A percentile compares a stretch with the other conserved stretches of the same genome.
Evolutionary conservation across 1,140 invertebrate species (phyloP).

Genomic region (Harpegnathos saltator): DNA sequence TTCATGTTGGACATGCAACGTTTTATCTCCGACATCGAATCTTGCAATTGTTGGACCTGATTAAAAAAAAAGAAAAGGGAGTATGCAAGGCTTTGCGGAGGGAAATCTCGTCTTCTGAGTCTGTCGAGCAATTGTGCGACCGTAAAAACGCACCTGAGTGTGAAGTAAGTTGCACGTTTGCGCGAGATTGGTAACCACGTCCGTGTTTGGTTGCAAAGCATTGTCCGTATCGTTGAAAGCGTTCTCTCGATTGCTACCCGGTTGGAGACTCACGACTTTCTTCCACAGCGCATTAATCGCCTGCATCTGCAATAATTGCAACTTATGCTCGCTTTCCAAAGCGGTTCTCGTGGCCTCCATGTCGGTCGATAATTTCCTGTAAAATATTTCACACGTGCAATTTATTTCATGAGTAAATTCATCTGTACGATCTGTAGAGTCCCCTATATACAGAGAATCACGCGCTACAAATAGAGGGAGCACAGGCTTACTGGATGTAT

Average conservation of each 20-base stretch:
- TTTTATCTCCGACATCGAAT: conserved; percentile 91
- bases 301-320: conserved; percentile 95
- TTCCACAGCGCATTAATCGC: conserved; percentile 96
- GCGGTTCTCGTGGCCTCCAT: conserved; percentile 93
- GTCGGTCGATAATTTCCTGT: conserved; percentile 91
- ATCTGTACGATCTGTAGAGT: too few relatives aligned
- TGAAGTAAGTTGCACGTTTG: conserved; percentile 86
- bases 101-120: background rate
- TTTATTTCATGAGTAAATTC: conserved; percentile 16
- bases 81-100: background rate
- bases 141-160: conserved; percentile 76
- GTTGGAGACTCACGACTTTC: conserved; percentile 92
- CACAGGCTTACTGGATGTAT: conserved; percentile 92
- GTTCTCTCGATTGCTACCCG: conserved; percentile 76
- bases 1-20: conserved; percentile 88
- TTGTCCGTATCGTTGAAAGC: conserved; percentile 70
- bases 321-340: conserved; percentile 93
- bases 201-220: conserved; percentile 83
- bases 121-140: background rate
- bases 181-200: conserved; percentile 86
- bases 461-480: conserved; percentile 20
- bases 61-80: background rate
- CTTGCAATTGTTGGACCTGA: conserved; percentile 90
- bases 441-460: conserved; percentile 21
- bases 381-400: conserved; percentile 37